Conservation (phyloP, 2,797 vertebrate genomes). For the Myotis planiceps region DNA sequence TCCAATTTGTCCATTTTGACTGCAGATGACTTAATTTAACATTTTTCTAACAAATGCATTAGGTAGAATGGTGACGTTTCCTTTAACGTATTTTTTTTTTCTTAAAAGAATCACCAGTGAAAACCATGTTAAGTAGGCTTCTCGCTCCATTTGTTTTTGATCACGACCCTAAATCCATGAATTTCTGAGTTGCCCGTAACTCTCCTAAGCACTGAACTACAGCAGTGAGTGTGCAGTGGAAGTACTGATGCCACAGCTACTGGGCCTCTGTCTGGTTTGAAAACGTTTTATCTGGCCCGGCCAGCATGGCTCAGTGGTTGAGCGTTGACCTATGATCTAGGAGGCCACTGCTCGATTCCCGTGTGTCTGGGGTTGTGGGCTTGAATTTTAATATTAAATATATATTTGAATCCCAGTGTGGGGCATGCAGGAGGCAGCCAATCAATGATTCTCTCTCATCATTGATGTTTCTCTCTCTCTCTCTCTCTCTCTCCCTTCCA, state of each 20-base stretch:
- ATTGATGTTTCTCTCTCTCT: too few relatives aligned
- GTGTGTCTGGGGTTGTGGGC: too few relatives aligned
- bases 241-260: not conserved
- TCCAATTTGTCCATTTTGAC: slow-evolving; percentile 67
- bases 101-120: slow-evolving; percentile 25
- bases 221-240: not conserved
- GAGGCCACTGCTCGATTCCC: too few relatives aligned
- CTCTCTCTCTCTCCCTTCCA: too few relatives aligned
- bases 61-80: slow-evolving; percentile 37
- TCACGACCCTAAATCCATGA: slow-evolving; percentile 49
- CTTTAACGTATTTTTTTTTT: slow-evolving; percentile 6
- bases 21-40: slow-evolving; percentile 70
- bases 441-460: too few relatives aligned
- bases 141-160: slow-evolving; percentile 73
- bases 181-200: slow-evolving; percentile 27
- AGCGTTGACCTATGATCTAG: too few relatives aligned
- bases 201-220: not conserved
- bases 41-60: slow-evolving; percentile 61
- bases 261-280: not conserved
- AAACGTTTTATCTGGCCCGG: not conserved
- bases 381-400: too few relatives aligned
- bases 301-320: too few relatives aligned
- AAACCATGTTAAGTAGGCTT: slow-evolving; percentile 58
- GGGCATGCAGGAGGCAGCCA: too few relatives aligned
- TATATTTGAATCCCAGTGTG: too few relatives aligned